Conservation (phyloP, 2,888 invertebrate genomes). For the Trachelus iudaicus region DNA sequence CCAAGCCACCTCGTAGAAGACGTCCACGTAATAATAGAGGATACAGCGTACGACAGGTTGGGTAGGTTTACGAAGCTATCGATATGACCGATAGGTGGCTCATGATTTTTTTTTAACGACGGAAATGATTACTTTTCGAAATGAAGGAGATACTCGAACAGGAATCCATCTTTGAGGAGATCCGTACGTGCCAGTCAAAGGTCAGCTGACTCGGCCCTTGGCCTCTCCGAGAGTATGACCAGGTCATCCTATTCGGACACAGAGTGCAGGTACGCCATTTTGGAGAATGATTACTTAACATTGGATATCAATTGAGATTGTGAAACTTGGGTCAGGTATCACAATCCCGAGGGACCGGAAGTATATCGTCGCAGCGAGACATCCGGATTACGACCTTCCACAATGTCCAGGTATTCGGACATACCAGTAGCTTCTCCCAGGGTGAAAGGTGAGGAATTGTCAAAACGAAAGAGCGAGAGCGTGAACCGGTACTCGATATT, state of each 20-base stretch:
- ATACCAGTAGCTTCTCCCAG: conserved; percentile 40
- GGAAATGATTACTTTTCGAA: not conserved
- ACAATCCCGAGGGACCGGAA: no score
- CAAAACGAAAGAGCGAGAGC: no score
- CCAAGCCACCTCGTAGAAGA: conserved; percentile 77
- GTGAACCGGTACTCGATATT: no score
- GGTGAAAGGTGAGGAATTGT: conserved; percentile 9
- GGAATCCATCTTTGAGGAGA: conserved; percentile 68
- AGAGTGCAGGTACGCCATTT: conserved; percentile 72
- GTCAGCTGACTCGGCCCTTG: conserved; percentile 74
- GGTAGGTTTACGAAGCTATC: conserved; percentile 39
- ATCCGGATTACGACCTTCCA: conserved; percentile 44
- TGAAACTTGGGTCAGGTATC: no score
- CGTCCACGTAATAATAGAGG: conserved; percentile 66
- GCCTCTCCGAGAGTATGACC: conserved; percentile 67
- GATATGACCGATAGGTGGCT: not conserved
- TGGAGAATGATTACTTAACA: no score
- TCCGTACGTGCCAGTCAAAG: conserved; percentile 72
- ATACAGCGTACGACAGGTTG: conserved; percentile 58
- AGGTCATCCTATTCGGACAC: conserved; percentile 80
- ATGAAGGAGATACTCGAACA: conserved; percentile 19
- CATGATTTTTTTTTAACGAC: not conserved
- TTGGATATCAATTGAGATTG: no score
- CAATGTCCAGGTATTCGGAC: conserved; percentile 60
- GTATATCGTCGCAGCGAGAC: no score